Percentiles rank a stretch among this genome's conserved stretches.
These are phyloP conservation scores for Drosophila robusta DNA, from an alignment of 2,888 invertebrate genomes.

Conservation along the genomic window DNA sequence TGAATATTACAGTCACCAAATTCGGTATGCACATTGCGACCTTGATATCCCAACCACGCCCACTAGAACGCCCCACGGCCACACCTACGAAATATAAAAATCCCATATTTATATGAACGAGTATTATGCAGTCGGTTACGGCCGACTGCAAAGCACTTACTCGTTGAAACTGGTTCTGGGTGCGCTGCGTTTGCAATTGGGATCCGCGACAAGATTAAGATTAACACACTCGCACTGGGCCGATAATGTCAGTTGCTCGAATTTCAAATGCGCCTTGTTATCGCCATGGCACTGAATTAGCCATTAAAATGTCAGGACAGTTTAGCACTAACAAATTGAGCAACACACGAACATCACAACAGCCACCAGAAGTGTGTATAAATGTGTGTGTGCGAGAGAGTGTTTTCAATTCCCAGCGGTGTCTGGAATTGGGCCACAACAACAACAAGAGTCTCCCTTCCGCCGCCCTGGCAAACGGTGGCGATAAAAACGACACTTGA, in stretches of 20 bases:
- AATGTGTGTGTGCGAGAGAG: conserved; percentile 8
- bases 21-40: no score
- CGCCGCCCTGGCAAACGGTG: conserved; percentile 56
- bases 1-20: no score
- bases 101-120: no score
- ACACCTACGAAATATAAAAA: no score
- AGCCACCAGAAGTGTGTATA: conserved; percentile 5
- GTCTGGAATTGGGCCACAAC: conserved; percentile 46
- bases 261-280: conserved; percentile 57
- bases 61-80: no score
- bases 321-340: conserved; percentile 63
- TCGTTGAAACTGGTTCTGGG: conserved; percentile 59
- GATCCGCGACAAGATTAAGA: conserved; percentile 73
- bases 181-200: conserved; percentile 57
- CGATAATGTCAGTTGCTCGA: conserved; percentile 56
- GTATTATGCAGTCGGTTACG: no score
- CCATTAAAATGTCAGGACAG: conserved; percentile 66
- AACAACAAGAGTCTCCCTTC: conserved; percentile 23
- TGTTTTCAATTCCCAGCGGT: conserved; percentile 53
- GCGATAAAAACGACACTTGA: conserved; percentile 64
- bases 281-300: conserved; percentile 50
- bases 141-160: no score
- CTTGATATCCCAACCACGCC: no score
- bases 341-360: conserved; percentile 37
- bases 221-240: conserved; percentile 43